These are phyloP conservation scores for Struthidea cinerea DNA, from an alignment of 2,113 vertebrate species.

Conservation along the genomic window DNA sequence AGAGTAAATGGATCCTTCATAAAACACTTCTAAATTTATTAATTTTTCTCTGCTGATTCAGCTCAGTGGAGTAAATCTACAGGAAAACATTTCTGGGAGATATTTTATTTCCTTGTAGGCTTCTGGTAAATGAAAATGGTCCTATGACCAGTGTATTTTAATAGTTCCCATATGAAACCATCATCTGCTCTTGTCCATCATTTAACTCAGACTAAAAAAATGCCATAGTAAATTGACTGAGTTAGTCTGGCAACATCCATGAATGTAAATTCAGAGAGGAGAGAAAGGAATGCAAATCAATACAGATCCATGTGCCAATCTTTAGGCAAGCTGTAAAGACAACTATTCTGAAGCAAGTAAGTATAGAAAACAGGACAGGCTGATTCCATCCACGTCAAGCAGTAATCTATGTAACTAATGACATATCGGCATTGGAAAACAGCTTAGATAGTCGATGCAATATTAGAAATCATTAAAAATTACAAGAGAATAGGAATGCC, in stretches of 20 bases:
- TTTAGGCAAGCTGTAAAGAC: neutral
- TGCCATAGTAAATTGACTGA: neutral
- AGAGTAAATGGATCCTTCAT: neutral
- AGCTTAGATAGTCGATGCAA: neutral
- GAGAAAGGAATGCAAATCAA: neutral
- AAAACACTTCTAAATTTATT: neutral
- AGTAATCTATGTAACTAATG: neutral
- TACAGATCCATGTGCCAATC: neutral
- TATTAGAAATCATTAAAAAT: neutral
- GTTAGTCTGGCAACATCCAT: neutral
- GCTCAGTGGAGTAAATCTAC: neutral
- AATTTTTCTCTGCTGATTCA: neutral
- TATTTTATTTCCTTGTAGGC: neutral
- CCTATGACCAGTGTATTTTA: neutral
- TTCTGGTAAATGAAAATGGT: neutral
- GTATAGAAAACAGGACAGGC: neutral
- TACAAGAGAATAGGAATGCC: neutral
- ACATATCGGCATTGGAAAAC: neutral
- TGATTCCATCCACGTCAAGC: neutral
- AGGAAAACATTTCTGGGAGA: neutral
- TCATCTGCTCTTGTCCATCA: neutral
- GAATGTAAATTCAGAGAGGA: neutral
- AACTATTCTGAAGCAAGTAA: neutral
- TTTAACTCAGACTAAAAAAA: neutral
- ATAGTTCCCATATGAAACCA: neutral